Evolutionary conservation across 2,888 invertebrate genomes (phyloP).

Genomic region (Nomada ferruginata): DNA sequence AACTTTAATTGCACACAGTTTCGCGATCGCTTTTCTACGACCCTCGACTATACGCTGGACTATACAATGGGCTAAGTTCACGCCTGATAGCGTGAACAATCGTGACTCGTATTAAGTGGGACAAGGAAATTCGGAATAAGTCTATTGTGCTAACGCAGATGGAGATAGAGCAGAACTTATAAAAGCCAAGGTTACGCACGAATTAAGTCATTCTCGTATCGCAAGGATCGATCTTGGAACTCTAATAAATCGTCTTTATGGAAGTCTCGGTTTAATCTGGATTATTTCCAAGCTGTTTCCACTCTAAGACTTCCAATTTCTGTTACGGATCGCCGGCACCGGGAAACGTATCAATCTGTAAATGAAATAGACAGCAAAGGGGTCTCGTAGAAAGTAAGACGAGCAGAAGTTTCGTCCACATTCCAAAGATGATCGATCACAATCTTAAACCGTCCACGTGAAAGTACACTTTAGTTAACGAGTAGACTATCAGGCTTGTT

Average conservation of each 20-base stretch:
- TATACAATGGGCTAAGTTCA: too few relatives aligned
- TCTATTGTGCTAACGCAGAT: neutral
- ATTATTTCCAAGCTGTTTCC: slow-evolving; percentile 8
- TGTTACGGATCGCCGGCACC: too few relatives aligned
- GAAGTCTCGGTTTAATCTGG: slow-evolving; percentile 12
- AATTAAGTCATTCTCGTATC: slow-evolving; percentile 30
- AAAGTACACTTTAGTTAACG: slow-evolving; percentile 19
- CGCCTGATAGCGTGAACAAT: neutral
- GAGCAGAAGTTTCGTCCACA: neutral
- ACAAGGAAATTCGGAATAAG: neutral
- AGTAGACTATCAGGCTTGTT: slow-evolving; percentile 32
- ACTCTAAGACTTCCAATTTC: neutral
- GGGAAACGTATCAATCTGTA: too few relatives aligned
- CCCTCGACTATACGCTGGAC: too few relatives aligned
- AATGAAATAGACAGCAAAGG: too few relatives aligned
- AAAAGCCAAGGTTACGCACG: slow-evolving; percentile 37
- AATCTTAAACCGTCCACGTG: slow-evolving; percentile 6
- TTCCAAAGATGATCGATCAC: slow-evolving; percentile 20
- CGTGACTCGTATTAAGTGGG: neutral
- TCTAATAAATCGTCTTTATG: slow-evolving; percentile 19
- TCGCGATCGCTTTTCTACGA: too few relatives aligned
- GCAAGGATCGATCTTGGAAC: slow-evolving; percentile 4
- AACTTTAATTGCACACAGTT: too few relatives aligned
- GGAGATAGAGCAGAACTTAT: neutral
- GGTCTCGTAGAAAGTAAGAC: neutral